A percentile compares a stretch with the other conserved stretches of the same genome.
phyloP scores from a whole-genome alignment of 1,140 invertebrate genomes.

The Gyrodactylus salaris region DNA sequence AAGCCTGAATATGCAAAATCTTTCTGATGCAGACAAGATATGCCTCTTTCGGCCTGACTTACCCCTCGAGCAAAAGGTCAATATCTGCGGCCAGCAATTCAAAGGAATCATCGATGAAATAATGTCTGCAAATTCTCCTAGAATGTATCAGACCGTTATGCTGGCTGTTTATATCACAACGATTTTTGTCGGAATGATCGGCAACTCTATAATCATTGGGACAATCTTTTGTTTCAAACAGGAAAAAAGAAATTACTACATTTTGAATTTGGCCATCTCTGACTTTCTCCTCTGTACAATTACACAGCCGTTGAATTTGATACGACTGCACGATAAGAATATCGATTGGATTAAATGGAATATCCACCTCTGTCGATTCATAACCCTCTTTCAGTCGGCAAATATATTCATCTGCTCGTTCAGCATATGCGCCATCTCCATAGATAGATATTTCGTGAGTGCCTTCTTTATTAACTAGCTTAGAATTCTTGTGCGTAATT shows the following conservation, averaged over 20 bases:
- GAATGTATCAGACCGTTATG: neutral
- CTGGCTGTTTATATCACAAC: neutral
- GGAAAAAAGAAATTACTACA: constrained; percentile 40
- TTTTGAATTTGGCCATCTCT: constrained; percentile 50
- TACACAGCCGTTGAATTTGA: constrained; percentile 45
- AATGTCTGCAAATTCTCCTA: too few relatives aligned
- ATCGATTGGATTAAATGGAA: constrained; percentile 18
- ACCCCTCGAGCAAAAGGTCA: too few relatives aligned
- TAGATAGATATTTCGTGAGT: constrained; percentile 31
- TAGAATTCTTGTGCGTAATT: too few relatives aligned
- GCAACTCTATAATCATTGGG: neutral
- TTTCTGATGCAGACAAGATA: too few relatives aligned
- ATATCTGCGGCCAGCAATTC: too few relatives aligned
- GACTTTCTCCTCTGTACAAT: constrained; percentile 46
- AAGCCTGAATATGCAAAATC: too few relatives aligned
- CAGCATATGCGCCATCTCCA: constrained; percentile 50
- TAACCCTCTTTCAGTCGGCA: constrained; percentile 41
- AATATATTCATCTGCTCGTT: constrained; percentile 57
- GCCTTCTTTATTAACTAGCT: too few relatives aligned
- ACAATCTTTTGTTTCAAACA: neutral
- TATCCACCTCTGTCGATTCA: constrained; percentile 33
- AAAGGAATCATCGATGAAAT: too few relatives aligned
- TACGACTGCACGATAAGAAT: constrained; percentile 30
- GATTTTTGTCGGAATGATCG: neutral
- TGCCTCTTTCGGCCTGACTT: too few relatives aligned